A percentile compares a stretch with the other conserved stretches of the same genome.
phyloP scores from a whole-genome alignment of 2,888 invertebrate species.

The Philaethria dido region DNA sequence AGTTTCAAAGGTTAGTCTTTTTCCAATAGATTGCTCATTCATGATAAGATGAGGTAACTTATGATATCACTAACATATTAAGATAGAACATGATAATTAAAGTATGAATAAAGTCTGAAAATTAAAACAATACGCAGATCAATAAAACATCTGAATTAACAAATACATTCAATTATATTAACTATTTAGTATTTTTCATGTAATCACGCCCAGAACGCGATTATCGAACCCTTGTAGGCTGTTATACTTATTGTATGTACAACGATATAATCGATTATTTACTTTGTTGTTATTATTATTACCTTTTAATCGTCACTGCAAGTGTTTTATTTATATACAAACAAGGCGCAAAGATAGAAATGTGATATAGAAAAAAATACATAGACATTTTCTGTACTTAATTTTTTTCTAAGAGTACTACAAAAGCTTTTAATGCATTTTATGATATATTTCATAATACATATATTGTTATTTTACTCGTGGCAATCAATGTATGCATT shows the following conservation, averaged over 20 bases:
- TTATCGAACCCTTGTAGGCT: neutral
- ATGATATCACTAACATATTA: slow-evolving; percentile 7
- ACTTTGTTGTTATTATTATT: neutral
- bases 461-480: no score
- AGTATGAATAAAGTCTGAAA: neutral
- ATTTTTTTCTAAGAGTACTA: no score
- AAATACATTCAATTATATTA: no score
- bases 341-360: no score
- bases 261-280: neutral
- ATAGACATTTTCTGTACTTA: no score
- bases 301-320: neutral
- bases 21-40: slow-evolving; percentile 7
- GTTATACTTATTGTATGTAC: neutral
- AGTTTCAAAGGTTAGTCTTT: neutral
- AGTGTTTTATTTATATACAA: neutral
- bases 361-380: no score
- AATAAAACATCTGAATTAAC: no score
- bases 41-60: slow-evolving; percentile 7
- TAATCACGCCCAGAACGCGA: neutral
- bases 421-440: no score
- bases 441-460: no score
- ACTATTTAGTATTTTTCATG: no score
- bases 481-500: no score
- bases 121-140: no score
- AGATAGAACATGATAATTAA: slow-evolving; percentile 6